Evolutionary conservation across 2,113 vertebrate species (phyloP), one percentile per base, ranked within the genome.

Genomic region (Brevimyrus niger): DNA sequence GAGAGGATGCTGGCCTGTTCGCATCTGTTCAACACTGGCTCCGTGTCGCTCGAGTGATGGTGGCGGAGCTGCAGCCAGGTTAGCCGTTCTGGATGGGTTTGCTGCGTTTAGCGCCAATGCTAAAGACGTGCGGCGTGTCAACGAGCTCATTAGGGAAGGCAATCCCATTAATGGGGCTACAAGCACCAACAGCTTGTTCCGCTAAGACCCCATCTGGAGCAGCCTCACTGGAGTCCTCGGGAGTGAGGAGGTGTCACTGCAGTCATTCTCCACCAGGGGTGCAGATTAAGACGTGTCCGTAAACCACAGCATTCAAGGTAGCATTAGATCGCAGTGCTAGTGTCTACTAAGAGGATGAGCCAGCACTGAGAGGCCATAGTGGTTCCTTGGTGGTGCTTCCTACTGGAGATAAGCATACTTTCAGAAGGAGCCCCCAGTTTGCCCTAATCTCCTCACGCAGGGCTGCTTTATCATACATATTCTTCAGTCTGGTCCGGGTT

Each of bases 251-350:
- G 44, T 1, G 44, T 44, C 35, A 50, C 55, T 11, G 55, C 55
- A 35, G 35, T 44, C 35, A 17, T 42, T 42, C 53, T 65, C 27
- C 51, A 65, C 53, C 27, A 38, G 87, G 92, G 93, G 87, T 92
- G 88, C 48, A 91, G 94, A 96, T 94, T 94, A 95, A 90, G 93
- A 88, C 53, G 91, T 83, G 91, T 92, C 17, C 94, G 90, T 93
- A 93, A 96, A 96, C 93, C 91, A 90, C 90, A 93, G 93, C 2
- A 92, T 91, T 90, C 90, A 95, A 94, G 93, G 94, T 94, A 92
- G 42, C 95, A 92, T 94, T 94, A 93, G 92, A 95, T 91, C 88
- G 90, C 86, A 93, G 95, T 94, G 91, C 93, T 91, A 93, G 91
- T 92, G 93, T 91, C 94, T 92, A 58, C 92, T 92, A 89, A 91